Evolutionary conservation across 2,113 vertebrate genomes (phyloP).

Genomic region (Ailurus styani): DNA sequence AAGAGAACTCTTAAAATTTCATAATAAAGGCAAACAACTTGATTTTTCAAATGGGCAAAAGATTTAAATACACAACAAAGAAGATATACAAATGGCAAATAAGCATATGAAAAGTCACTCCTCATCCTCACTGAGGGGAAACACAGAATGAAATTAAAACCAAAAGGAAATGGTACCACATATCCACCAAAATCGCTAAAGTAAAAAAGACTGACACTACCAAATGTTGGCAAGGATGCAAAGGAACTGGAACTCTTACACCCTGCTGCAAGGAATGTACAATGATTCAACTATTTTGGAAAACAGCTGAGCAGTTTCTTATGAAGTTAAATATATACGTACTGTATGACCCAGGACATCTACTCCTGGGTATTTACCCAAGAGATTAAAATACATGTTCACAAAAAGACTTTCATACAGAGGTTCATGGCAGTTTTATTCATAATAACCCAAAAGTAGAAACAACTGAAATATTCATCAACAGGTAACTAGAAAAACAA

Average conservation of each 20-base stretch:
- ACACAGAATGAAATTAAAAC: background rate
- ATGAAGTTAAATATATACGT: background rate
- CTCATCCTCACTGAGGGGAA: background rate
- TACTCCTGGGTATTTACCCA: background rate
- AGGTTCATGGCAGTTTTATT: background rate
- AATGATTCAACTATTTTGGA: background rate
- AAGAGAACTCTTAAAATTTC: background rate
- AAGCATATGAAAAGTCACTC: background rate
- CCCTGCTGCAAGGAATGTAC: background rate
- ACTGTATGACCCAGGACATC: background rate
- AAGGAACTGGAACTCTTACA: background rate
- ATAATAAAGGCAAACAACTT: background rate
- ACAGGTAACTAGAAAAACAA: slow-evolving; percentile 10
- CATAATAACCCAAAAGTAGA: background rate
- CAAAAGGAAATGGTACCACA: background rate
- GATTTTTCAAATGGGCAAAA: background rate
- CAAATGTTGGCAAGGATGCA: slow-evolving; percentile 1
- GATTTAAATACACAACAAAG: background rate
- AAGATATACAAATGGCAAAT: slow-evolving; percentile 2
- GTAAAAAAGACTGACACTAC: background rate
- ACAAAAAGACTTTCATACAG: background rate
- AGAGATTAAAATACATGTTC: background rate
- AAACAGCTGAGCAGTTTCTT: slow-evolving; percentile 12
- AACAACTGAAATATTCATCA: background rate
- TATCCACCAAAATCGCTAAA: background rate